Evolutionary conservation across 2,888 invertebrate species (phyloP), one percentile per base, ranked within the genome.

Genomic region (Exocentrus adspersus): DNA sequence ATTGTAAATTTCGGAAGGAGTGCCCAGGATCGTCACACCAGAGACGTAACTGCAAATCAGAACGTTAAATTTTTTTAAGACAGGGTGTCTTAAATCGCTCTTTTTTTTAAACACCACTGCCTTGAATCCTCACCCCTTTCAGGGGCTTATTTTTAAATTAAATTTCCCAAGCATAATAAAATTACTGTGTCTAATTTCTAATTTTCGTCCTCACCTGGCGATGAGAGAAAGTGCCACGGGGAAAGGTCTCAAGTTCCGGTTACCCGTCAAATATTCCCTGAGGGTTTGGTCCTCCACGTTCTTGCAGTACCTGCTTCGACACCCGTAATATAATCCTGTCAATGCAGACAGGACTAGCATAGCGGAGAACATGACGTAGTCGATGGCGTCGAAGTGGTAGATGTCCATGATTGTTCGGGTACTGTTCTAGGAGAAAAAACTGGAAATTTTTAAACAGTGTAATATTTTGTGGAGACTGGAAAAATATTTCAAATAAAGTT

Each of bases 201-300:
- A 30, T 37, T 41, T 19, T 6, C 42, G 57, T 56, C 37, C 50
- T 68, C 68, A 92, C 93, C 92, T 92, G 59, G 94, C 94, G 77
- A 95, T 88, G 30, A 95, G 86, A 6, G 94, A 94, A 87, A 94
- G 90, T 19, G 94, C 90, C 12, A 95, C 93, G 0, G 95, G 95
- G 77, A 94, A 90, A 0, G 91, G 89, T 63, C 88, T 87, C 85
- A 94, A 86, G 62, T 88, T 86, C 74, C 88, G 87, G 61, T 90
- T 91, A 28, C 93, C 94, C 65, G 94, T 87, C 54, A 95, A 84
- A 79, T 94, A 94, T 77, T 92, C 92, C 71, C 85, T 84, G 1
- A 85, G 81, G 77, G 72, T 84, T 80, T 77, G 82, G 77, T 80
- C 83, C 7, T 85, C 84, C 59, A 83, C 82, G 14, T 78, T 79